A percentile compares a stretch with the other conserved stretches of the same genome.
Conservation (phyloP, 2,888 invertebrate genomes). For the Leucophora obtusa region DNA sequence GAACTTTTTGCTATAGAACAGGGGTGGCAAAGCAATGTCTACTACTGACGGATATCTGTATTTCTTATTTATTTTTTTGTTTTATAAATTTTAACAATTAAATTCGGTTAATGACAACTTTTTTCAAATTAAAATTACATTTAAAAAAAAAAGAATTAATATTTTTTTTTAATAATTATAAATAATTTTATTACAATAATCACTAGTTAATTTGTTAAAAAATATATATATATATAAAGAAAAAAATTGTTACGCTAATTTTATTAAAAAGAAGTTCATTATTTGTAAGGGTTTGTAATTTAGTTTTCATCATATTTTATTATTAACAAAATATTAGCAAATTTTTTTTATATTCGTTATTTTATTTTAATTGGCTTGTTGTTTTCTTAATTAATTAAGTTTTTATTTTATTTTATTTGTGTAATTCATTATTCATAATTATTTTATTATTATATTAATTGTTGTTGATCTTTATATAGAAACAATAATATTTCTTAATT, state of each 20-base stretch:
- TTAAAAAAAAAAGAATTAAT: neutral
- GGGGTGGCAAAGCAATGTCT: too few species aligned
- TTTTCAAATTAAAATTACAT: neutral
- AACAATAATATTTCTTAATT: constrained; percentile 61
- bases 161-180: neutral
- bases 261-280: constrained; percentile 34
- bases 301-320: constrained; percentile 32
- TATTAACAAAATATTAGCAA: constrained; percentile 12
- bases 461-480: constrained; percentile 59
- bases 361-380: constrained; percentile 49
- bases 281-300: constrained; percentile 49
- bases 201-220: constrained; percentile 31
- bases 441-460: constrained; percentile 37
- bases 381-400: constrained; percentile 37
- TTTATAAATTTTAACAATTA: neutral
- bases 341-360: constrained; percentile 23
- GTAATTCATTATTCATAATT: constrained; percentile 48
- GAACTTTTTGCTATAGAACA: too few species aligned
- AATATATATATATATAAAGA: constrained; percentile 20
- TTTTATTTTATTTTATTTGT: constrained; percentile 33
- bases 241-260: constrained; percentile 51
- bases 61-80: too few species aligned
- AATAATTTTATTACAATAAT: constrained; percentile 9
- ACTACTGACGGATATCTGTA: too few species aligned
- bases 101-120: neutral